A percentile compares a stretch with the other conserved stretches of the same genome.
phyloP scores from a whole-genome alignment of 1,140 invertebrate species.

The Sminthurinus signatus region DNA sequence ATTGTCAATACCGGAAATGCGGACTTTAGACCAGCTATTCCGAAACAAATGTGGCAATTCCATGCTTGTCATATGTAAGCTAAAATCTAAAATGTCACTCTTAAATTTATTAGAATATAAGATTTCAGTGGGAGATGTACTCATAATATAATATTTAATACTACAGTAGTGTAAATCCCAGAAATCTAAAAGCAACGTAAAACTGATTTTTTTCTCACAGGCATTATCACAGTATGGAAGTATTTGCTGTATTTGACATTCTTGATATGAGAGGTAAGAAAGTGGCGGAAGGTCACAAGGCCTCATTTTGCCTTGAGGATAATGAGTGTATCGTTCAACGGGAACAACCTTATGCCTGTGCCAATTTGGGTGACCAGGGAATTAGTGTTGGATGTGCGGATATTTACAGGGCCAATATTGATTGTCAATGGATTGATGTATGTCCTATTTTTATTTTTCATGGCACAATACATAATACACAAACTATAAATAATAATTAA shows the following conservation, averaged over 20 bases:
- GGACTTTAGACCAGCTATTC: slow-evolving; percentile 80
- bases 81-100: too few relatives aligned
- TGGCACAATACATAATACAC: too few relatives aligned
- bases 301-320: slow-evolving; percentile 93
- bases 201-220: slow-evolving; percentile 56
- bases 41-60: slow-evolving; percentile 91
- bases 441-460: too few relatives aligned
- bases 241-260: slow-evolving; percentile 94
- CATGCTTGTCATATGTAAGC: slow-evolving; percentile 84
- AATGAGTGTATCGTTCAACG: slow-evolving; percentile 75
- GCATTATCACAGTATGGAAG: slow-evolving; percentile 98
- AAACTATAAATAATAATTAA: too few relatives aligned
- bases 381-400: slow-evolving; percentile 92
- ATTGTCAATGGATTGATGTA: slow-evolving; percentile 97
- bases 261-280: slow-evolving; percentile 61
- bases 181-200: too few relatives aligned
- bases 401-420: slow-evolving; percentile 86
- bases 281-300: slow-evolving; percentile 92
- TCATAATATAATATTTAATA: too few relatives aligned
- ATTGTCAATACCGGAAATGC: slow-evolving; percentile 81
- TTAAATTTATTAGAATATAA: too few relatives aligned
- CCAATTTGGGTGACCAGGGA: slow-evolving; percentile 89
- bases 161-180: too few relatives aligned
- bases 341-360: slow-evolving; percentile 68
- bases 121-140: too few relatives aligned